These are phyloP conservation scores for Ariolimax columbianus DNA, from an alignment of 2,888 invertebrate genomes.

Conservation along the genomic window DNA sequence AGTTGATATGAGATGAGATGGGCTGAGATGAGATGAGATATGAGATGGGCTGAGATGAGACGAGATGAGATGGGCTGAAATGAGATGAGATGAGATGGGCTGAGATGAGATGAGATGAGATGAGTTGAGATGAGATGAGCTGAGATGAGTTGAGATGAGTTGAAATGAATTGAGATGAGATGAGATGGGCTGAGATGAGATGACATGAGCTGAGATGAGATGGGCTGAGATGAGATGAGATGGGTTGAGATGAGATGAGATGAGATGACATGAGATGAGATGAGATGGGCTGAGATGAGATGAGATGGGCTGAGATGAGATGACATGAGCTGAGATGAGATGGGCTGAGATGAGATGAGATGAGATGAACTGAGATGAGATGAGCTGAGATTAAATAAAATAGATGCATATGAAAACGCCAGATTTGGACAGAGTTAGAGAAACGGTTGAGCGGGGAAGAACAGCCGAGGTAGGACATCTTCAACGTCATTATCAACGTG, in stretches of 20 bases:
- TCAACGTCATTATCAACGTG: too few species aligned
- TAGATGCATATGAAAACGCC: background rate
- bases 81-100: too few species aligned
- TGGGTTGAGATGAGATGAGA: slow-evolving; percentile 12
- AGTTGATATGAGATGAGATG: too few species aligned
- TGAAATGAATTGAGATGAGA: background rate
- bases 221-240: slow-evolving; percentile 24
- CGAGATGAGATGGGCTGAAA: background rate
- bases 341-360: too few species aligned
- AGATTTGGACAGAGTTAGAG: slow-evolving; percentile 13
- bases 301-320: too few species aligned
- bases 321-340: slow-evolving; percentile 19
- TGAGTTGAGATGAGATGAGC: background rate
- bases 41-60: slow-evolving; percentile 2
- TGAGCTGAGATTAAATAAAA: too few species aligned
- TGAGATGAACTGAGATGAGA: too few species aligned
- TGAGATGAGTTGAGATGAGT: background rate
- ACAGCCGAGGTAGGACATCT: too few species aligned
- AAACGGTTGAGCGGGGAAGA: too few species aligned
- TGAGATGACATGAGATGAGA: slow-evolving; percentile 9
- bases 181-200: slow-evolving; percentile 16
- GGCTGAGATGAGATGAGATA: slow-evolving; percentile 28
- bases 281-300: too few species aligned
- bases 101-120: background rate
- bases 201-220: slow-evolving; percentile 23